phyloP scores from a whole-genome alignment of 2,888 invertebrate genomes.

The Myopa tessellatipennis region DNA sequence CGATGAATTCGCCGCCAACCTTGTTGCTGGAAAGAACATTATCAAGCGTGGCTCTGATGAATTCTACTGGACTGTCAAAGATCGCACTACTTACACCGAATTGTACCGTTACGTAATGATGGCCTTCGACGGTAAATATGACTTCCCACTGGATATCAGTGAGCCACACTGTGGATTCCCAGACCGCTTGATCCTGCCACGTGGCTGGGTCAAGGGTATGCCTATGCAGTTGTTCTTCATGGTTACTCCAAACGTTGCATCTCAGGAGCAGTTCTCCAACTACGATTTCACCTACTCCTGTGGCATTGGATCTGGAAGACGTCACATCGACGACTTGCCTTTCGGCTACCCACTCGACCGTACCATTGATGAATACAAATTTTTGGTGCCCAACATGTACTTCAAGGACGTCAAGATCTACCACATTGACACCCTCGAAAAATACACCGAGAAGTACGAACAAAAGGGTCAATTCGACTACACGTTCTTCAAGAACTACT shows the following conservation, averaged over 20 bases:
- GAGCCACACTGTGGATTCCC: constrained; percentile 72
- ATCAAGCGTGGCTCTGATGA: constrained; percentile 55
- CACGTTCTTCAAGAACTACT: constrained; percentile 46
- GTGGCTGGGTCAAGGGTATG: constrained; percentile 72
- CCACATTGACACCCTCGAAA: constrained; percentile 49
- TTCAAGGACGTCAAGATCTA: constrained; percentile 59
- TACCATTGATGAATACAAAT: constrained; percentile 71
- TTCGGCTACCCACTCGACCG: constrained; percentile 81
- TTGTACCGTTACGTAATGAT: constrained; percentile 68
- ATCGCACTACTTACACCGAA: constrained; percentile 69
- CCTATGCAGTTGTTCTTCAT: constrained; percentile 73
- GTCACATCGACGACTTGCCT: constrained; percentile 72
- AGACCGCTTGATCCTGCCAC: constrained; percentile 74
- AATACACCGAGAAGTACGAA: constrained; percentile 52
- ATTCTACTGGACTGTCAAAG: constrained; percentile 69
- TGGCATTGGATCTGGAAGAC: constrained; percentile 70
- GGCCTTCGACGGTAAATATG: constrained; percentile 67
- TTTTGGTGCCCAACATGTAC: constrained; percentile 47
- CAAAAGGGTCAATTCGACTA: constrained; percentile 51
- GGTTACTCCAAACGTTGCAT: constrained; percentile 69
- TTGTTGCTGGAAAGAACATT: constrained; percentile 69
- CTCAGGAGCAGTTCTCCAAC: constrained; percentile 61
- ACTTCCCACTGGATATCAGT: constrained; percentile 65
- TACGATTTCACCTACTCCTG: constrained; percentile 69
- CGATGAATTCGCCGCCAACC: constrained; percentile 72